Percentiles rank a stretch among this genome's conserved stretches.
Evolutionary conservation across 2,797 vertebrate species (phyloP).

Genomic region (Notolabrus celidotus): DNA sequence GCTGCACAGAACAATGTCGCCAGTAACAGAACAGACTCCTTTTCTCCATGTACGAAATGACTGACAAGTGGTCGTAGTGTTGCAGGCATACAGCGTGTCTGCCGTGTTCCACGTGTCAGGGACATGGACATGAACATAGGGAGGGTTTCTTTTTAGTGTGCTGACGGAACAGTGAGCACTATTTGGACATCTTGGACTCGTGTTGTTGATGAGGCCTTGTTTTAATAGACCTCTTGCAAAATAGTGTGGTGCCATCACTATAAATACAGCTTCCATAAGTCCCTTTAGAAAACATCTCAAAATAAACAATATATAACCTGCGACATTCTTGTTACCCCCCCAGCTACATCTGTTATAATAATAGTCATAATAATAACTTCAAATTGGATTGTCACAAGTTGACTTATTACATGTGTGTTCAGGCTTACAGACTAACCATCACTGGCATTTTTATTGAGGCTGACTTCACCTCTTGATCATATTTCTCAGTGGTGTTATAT

Average conservation of each 20-base stretch:
- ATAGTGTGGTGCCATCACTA: too few relatives aligned
- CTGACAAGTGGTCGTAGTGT: not conserved
- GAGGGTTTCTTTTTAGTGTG: too few relatives aligned
- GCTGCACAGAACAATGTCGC: constrained; percentile 55
- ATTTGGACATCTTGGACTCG: too few relatives aligned
- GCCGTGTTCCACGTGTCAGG: not conserved
- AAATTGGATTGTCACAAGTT: too few relatives aligned
- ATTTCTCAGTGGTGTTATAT: not conserved
- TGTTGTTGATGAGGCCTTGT: too few relatives aligned
- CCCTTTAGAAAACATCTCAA: too few relatives aligned
- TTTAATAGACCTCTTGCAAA: too few relatives aligned
- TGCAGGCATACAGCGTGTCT: not conserved
- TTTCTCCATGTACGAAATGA: not conserved
- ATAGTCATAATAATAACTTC: too few relatives aligned
- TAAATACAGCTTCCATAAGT: too few relatives aligned
- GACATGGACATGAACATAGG: not conserved
- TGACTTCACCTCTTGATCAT: not conserved
- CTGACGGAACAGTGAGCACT: not conserved
- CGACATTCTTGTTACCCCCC: too few relatives aligned
- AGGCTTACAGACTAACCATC: not conserved
- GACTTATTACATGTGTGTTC: not conserved
- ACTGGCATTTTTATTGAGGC: not conserved
- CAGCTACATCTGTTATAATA: too few relatives aligned
- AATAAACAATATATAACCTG: too few relatives aligned
- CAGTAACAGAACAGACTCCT: not conserved